Evolutionary conservation across 1,140 invertebrate genomes (phyloP), one percentile per base, ranked within the genome.

Genomic region (Frieseomelitta varia): DNA sequence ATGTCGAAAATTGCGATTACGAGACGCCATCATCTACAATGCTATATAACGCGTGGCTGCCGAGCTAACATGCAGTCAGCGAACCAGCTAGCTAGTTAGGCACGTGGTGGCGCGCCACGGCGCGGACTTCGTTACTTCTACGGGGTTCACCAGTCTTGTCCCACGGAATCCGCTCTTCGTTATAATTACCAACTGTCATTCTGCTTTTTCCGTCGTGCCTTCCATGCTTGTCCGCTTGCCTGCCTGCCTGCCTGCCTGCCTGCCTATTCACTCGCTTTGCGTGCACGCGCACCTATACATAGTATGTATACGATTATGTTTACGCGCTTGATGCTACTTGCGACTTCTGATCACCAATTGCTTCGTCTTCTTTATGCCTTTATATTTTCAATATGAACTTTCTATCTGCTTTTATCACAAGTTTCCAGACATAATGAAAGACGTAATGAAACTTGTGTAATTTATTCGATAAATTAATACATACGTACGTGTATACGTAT

Each of bases 101-200:
- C 90, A 91, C 90, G 90, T 91, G 90, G 90, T 91, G 85, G 83
- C 85, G 88, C 87, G 85, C 85, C 34, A 63, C 72, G 51, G 89
- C 86, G 90, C 88, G 90, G 88, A 83, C 81, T 90, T 78, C 51
- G 69, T 77, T 77, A 73, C 55, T 61, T 67, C 75, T n/a, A 90
- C 90, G 90, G 90, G 90, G 90, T 80, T 86, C 86, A 90, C 90
- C 69, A 67, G 72, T 0, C 85, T 82, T 69, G 27, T 21, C 21
- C 53, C 90, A 91, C 68, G 90, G 90, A 90, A 78, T 73, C 63
- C 58, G 72, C 78, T 77, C 21, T 61, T 72, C 81, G 63, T 88
- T 85, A 78, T 83, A 83, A 85, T 71, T 69, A 65, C 81, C 82
- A 88, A 89, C 81, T 85, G 81, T 84, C 88, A 86, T 89, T 88